A percentile compares a stretch with the other conserved stretches of the same genome.
phyloP scores from a whole-genome alignment of 1,140 invertebrate species.

The Euschistus heros region DNA sequence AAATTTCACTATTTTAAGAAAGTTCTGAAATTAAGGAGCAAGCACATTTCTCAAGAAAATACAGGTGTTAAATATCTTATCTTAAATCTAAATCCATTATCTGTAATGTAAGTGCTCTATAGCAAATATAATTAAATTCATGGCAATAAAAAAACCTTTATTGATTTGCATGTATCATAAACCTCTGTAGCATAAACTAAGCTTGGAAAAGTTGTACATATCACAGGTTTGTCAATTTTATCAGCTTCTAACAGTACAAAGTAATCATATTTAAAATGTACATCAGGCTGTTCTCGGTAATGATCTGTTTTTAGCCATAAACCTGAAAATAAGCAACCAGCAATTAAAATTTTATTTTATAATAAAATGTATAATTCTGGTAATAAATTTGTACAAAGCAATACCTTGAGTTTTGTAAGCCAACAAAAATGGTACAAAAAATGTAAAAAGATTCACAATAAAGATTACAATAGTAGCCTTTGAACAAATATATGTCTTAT shows the following conservation, averaged over 20 bases:
- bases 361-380: background rate
- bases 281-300: conserved; percentile 46
- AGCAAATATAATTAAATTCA: no score
- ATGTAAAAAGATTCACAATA: conserved; percentile 37
- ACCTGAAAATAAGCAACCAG: conserved; percentile 36
- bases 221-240: conserved; percentile 40
- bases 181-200: conserved; percentile 19
- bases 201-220: conserved; percentile 45
- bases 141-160: background rate
- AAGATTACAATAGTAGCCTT: conserved; percentile 47
- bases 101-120: no score
- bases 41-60: no score
- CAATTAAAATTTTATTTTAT: no score
- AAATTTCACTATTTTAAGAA: no score
- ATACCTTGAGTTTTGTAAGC: conserved; percentile 48
- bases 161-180: background rate
- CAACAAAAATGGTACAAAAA: conserved; percentile 45
- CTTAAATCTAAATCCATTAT: no score
- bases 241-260: conserved; percentile 46
- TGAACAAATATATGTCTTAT: conserved; percentile 44
- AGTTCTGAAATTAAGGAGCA: no score
- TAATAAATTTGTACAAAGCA: background rate
- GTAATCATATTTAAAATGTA: conserved; percentile 52
- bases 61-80: no score
- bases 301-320: conserved; percentile 46